Conservation (phyloP, 2,113 vertebrate species). For the Xenopus borealis region DNA sequence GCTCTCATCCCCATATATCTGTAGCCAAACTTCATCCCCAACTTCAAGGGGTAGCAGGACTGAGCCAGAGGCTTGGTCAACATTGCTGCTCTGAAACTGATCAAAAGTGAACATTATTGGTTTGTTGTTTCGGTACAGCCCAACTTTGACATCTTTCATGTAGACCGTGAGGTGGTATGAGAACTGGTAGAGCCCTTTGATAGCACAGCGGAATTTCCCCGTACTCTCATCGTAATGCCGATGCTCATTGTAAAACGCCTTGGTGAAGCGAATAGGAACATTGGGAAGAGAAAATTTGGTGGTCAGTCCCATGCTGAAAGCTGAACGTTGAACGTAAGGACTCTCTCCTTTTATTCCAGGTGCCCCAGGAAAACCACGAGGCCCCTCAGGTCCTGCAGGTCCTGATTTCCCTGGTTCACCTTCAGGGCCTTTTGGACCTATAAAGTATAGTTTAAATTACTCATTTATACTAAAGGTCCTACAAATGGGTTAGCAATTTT, state of each 20-base stretch:
- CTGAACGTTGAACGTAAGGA: conserved; percentile 66
- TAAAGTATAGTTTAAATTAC: conserved; percentile 1
- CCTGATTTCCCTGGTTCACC: conserved; percentile 63
- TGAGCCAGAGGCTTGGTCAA: conserved; percentile 75
- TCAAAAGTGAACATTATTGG: conserved; percentile 72
- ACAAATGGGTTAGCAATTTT: too few species aligned
- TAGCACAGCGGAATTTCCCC: conserved; percentile 74
- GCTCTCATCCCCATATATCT: conserved; percentile 66
- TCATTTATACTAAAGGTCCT: background rate
- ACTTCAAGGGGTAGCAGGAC: conserved; percentile 64
- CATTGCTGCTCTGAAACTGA: conserved; percentile 69
- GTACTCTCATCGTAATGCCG: conserved; percentile 71
- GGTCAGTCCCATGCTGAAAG: conserved; percentile 74
- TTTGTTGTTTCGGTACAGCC: conserved; percentile 71
- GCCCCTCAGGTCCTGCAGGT: conserved; percentile 59
- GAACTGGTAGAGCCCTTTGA: conserved; percentile 74
- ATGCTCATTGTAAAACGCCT: conserved; percentile 79
- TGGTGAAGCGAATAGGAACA: conserved; percentile 74
- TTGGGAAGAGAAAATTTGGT: conserved; percentile 54
- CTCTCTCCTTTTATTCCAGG: conserved; percentile 68
- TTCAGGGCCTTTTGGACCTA: conserved; percentile 66
- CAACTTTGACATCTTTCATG: conserved; percentile 68
- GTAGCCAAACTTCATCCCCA: conserved; percentile 78
- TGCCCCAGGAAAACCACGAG: conserved; percentile 62
- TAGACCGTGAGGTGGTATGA: conserved; percentile 79